Base-by-base conservation (phyloP, 2,888 invertebrate genomes). In the Anoplius nigerrimus region DNA sequence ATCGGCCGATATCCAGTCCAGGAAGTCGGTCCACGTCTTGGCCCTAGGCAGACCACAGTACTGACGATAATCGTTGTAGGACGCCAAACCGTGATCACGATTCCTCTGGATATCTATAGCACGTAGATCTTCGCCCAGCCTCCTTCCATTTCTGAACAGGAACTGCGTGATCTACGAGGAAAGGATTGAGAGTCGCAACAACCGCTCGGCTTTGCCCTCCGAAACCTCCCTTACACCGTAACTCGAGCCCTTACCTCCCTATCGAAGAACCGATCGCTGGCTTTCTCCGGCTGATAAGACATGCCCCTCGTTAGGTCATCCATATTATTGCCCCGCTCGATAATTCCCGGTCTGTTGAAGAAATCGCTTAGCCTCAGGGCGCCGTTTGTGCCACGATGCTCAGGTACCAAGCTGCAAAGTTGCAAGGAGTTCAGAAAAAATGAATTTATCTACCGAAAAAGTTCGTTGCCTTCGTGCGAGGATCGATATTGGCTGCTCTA, bases 31-130 rank as follows among this genome's bases (percentile, higher is more conserved):
- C 91, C 95, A 96, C 0, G 88, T 89, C 21, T 89, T 89, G 0
- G 95, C 96, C 55, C 92, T 92, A 0, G 91, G 91, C 11, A 96
- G 88, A 0, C 95, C 94, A 82, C 96, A 96, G 73, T 93, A 93
- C 11, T 93, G 92, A 63, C 98, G 91, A 82, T 93, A 94, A 66
- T 93, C 92, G 68, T 94, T 93, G 88, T 97, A 97, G 0, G 93
- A 92, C 3, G 94, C 95, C 42, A 97, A 89, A 13, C 95, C 97
- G 83, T 97, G 97, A 87, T 97, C 97, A 57, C 97, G 92, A 75
- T 95, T 95, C 72, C 97, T 92, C 86, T 97, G 97, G 72, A 97
- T 93, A 83, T 97, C 96, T 42, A 93, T 92, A 0, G 97, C 94
- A 52, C 95, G 92, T 69, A 97, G 90, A 88, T 97, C 97, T 11